Percentiles rank a stretch among this genome's conserved stretches.
Evolutionary conservation across 2,113 vertebrate species (phyloP).

Genomic region (Brachyhypopomus occidentalis): DNA sequence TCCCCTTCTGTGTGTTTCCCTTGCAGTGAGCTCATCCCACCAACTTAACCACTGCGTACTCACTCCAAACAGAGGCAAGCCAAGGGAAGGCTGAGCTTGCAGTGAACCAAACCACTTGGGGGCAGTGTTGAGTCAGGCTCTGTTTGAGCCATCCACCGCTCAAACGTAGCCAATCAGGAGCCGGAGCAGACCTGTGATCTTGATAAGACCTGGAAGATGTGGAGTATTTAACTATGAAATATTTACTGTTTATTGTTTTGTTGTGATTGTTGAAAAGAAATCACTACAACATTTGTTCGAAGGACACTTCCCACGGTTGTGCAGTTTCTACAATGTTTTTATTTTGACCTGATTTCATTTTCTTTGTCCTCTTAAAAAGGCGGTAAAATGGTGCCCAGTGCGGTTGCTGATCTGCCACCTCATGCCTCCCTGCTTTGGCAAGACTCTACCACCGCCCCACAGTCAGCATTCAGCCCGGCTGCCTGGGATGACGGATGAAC

Average conservation of each 20-base stretch:
- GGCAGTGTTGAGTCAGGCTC: conserved; percentile 74
- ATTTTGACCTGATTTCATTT: background rate
- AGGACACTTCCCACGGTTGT: no score
- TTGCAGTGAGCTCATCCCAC: conserved; percentile 67
- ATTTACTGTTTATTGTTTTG: no score
- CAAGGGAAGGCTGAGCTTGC: background rate
- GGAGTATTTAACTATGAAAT: background rate
- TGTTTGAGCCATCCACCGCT: background rate
- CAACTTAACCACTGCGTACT: conserved; percentile 59
- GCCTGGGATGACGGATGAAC: conserved; percentile 40
- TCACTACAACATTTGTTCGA: background rate
- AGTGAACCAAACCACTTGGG: conserved; percentile 64
- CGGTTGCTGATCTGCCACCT: conserved; percentile 21
- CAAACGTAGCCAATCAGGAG: background rate
- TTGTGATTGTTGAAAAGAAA: background rate
- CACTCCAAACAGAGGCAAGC: background rate
- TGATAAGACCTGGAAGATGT: background rate
- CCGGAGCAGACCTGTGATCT: background rate
- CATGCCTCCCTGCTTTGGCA: conserved; percentile 58
- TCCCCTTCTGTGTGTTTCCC: conserved; percentile 59
- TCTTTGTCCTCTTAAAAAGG: background rate
- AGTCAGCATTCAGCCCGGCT: conserved; percentile 23
- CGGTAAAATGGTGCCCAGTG: conserved; percentile 1
- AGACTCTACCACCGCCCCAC: conserved; percentile 66
- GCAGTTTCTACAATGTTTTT: background rate